phyloP scores from a whole-genome alignment of 1,140 invertebrate species.

The Heliconius hewitsoni region DNA sequence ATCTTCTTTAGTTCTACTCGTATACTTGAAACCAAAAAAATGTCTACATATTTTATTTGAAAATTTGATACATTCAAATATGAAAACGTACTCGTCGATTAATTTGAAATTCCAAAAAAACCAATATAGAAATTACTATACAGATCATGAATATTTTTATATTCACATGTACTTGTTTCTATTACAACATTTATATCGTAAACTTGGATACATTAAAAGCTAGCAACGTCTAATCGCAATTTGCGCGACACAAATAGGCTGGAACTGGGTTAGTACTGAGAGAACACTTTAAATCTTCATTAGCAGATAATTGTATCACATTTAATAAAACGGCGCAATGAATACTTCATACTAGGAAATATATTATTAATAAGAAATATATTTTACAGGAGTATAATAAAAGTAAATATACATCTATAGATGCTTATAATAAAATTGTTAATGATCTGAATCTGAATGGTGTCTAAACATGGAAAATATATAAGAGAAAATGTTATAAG shows the following conservation, averaged over 20 bases:
- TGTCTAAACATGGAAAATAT: too few relatives aligned
- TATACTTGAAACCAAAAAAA: background rate
- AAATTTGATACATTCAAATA: too few relatives aligned
- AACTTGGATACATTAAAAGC: constrained; percentile 16
- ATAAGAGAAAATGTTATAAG: too few relatives aligned
- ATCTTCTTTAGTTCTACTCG: too few relatives aligned
- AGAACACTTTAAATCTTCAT: constrained; percentile 32
- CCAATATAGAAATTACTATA: too few relatives aligned
- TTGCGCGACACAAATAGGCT: constrained; percentile 27
- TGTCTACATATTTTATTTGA: background rate
- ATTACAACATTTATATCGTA: constrained; percentile 3
- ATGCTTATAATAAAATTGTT: too few relatives aligned
- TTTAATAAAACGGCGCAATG: constrained; percentile 18
- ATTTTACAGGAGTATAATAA: background rate
- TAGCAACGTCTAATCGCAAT: constrained; percentile 9
- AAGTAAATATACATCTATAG: background rate
- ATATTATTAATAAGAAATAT: background rate
- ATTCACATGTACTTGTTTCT: background rate
- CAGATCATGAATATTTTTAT: background rate
- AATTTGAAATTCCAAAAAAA: background rate
- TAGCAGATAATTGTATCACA: constrained; percentile 25
- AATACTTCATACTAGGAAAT: constrained; percentile 21
- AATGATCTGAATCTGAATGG: too few relatives aligned
- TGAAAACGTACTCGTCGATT: background rate
- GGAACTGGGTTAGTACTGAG: constrained; percentile 30